Evolutionary conservation across 1,140 invertebrate genomes (phyloP).

Genomic region (Nasonia longicornis): DNA sequence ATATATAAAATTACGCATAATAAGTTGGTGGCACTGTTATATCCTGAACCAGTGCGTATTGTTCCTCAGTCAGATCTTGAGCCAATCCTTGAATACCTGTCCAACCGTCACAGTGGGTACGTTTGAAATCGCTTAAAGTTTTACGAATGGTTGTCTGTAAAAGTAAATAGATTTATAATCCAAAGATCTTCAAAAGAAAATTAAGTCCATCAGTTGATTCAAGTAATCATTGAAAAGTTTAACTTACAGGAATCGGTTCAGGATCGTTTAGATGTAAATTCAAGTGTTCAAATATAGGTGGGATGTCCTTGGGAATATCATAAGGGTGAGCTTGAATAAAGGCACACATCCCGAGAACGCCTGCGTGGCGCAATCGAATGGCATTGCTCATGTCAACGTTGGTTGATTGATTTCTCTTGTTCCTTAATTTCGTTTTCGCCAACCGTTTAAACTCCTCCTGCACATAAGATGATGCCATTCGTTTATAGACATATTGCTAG

Average conservation of each 20-base stretch:
- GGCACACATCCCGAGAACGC: conserved; percentile 88
- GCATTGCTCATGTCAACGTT: conserved; percentile 60
- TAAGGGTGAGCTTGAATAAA: conserved; percentile 92
- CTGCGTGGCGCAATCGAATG: conserved; percentile 78
- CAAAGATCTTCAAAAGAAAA: not conserved
- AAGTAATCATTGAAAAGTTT: not conserved
- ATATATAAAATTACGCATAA: conserved; percentile 68
- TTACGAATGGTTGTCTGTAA: conserved; percentile 82
- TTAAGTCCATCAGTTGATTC: not conserved
- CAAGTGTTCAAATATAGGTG: conserved; percentile 84
- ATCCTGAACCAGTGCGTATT: conserved; percentile 86
- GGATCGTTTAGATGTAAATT: conserved; percentile 87
- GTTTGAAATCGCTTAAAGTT: conserved; percentile 87
- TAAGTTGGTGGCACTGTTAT: conserved; percentile 91
- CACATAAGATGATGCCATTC: conserved; percentile 47
- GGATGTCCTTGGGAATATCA: conserved; percentile 86
- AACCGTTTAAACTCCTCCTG: conserved; percentile 71
- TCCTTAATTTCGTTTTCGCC: conserved; percentile 63
- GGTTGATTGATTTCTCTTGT: conserved; percentile 52
- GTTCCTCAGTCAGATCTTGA: conserved; percentile 90
- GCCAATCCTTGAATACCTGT: conserved; percentile 76
- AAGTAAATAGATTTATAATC: not conserved
- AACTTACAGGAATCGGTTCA: conserved; percentile 88
- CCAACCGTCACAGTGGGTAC: conserved; percentile 95
- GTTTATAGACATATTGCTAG: not conserved